Evolutionary conservation across 2,797 vertebrate species (phyloP), one percentile per base, ranked within the genome.

Genomic region (Trematomus bernacchii): DNA sequence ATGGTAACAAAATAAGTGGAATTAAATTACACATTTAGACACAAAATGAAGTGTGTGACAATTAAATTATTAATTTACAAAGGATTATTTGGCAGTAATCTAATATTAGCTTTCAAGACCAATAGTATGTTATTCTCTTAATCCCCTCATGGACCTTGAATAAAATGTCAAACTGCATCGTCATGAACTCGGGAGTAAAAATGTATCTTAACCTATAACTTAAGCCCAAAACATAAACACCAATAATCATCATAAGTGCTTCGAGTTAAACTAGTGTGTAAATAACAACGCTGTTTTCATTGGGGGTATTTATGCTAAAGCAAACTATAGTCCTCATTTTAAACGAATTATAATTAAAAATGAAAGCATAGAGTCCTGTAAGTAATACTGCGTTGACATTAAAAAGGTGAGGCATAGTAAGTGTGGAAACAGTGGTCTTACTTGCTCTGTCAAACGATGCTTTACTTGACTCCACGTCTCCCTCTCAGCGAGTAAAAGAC

Each of bases 41-140:
- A 96, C 95, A 92, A 96, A 96, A 98, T 95, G 92, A 96, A 97
- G 94, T 94, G 95, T 93, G 93, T 94, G 95, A 95, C 92, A 91
- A 90, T 93, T 91, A 96, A 96, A 96, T 96, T 88, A 96, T 96
- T 96, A 91, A 97, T 97, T 97, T 97, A 97, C 96, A 97, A 88
- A 92, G 93, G 95, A 91, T 92, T 95, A 94, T 96, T 96, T 95
- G 92, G 96, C 95, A 95, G 94, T 96, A 95, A 96, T 96, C 94
- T 96, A 97, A 96, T 95, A 95, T 96, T 93, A 96, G 94, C 93
- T 96, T 94, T 94, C 91, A 84, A 93, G 69, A 89, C 94, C 94
- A 91, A 79, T 92, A 85, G 94, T 91, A 94, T 93, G 90, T 92
- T 84, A 80, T 87, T 79, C 85, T 79, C 76, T 71, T 80, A 77